These are phyloP conservation scores for Polyergus mexicanus DNA, from an alignment of 1,140 invertebrate genomes.

Conservation along the genomic window DNA sequence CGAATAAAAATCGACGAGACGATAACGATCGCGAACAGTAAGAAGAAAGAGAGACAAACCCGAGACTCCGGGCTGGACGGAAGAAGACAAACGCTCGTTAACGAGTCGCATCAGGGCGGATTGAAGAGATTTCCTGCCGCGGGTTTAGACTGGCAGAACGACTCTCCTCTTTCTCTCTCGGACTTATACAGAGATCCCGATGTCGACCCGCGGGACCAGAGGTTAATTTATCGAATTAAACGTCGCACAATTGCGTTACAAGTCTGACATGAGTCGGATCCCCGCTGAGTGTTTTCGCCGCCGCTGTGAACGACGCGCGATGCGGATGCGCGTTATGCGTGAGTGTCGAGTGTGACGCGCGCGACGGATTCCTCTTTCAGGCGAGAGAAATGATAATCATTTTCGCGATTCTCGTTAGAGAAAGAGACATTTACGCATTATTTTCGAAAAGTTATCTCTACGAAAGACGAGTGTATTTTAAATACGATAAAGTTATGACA, in stretches of 20 bases:
- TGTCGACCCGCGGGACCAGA: conserved; percentile 77
- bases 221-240: conserved; percentile 86
- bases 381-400: not conserved
- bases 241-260: conserved; percentile 83
- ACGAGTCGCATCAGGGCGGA: conserved; percentile 84
- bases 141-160: conserved; percentile 74
- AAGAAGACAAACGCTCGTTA: conserved; percentile 85
- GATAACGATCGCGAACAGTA: not conserved
- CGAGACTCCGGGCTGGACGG: conserved; percentile 68
- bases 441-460: not conserved
- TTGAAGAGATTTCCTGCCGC: conserved; percentile 86
- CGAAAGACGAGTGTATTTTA: not conserved
- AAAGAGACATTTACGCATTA: not conserved
- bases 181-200: conserved; percentile 78
- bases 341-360: conserved; percentile 13
- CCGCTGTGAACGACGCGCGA: not conserved
- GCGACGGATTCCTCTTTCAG: conserved; percentile 11
- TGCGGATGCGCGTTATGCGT: conserved; percentile 4
- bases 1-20: not conserved
- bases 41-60: conserved; percentile 63
- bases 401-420: no score
- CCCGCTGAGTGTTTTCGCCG: conserved; percentile 74
- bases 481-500: not conserved
- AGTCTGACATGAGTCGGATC: conserved; percentile 78
- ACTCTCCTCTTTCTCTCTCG: conserved; percentile 67